Evolutionary conservation across 2,888 invertebrate species (phyloP).

Genomic region (Encarsia formosa): DNA sequence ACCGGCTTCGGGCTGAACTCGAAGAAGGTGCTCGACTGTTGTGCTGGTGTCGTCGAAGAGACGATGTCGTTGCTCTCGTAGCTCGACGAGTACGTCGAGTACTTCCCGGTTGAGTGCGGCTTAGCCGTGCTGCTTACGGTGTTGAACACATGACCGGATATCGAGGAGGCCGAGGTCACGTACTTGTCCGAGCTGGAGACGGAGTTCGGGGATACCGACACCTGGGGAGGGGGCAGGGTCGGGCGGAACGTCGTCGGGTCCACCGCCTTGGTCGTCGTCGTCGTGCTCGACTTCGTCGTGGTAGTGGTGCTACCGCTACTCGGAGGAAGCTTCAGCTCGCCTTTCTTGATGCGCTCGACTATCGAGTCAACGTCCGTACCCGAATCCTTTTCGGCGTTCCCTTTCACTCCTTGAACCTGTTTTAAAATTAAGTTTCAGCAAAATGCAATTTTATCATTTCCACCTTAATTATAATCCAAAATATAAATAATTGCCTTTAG

Average conservation of each 20-base stretch:
- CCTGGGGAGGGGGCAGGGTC: constrained; percentile 33
- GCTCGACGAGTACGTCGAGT: constrained; percentile 9
- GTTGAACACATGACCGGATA: constrained; percentile 43
- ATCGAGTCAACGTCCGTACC: constrained; percentile 75
- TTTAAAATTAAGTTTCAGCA: no score
- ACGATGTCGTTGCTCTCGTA: constrained; percentile 38
- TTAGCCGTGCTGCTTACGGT: constrained; percentile 30
- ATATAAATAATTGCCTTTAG: no score
- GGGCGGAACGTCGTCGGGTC: constrained; percentile 34
- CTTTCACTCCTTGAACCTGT: constrained; percentile 74
- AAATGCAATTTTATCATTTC: no score
- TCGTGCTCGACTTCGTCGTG: neutral
- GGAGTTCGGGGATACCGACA: constrained; percentile 44
- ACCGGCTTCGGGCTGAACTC: constrained; percentile 19
- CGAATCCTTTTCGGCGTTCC: constrained; percentile 64
- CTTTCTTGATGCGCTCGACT: constrained; percentile 73
- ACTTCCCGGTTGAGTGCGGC: constrained; percentile 17
- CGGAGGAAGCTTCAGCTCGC: constrained; percentile 76
- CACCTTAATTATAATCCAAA: no score
- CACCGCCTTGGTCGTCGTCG: neutral
- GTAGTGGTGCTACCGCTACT: constrained; percentile 30
- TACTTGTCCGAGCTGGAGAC: constrained; percentile 45
- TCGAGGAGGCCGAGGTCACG: constrained; percentile 46
- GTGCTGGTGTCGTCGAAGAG: constrained; percentile 38
- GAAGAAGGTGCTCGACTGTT: constrained; percentile 27